Base-by-base conservation (phyloP, 2,797 vertebrate species). In the Enteromius afrohamiltoni region DNA sequence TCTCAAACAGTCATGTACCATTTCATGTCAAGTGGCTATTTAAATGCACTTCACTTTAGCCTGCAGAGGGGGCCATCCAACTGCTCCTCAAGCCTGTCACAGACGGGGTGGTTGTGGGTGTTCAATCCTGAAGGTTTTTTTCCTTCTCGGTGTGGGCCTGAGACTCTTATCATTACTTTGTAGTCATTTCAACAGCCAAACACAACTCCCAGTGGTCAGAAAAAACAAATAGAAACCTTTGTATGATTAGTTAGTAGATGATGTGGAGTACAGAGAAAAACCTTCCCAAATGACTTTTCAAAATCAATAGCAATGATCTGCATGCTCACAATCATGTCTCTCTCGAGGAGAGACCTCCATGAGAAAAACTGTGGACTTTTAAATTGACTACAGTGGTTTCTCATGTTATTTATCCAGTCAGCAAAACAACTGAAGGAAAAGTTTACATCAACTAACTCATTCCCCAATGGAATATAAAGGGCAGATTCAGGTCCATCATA, bases 1-100 rank as follows among this genome's bases (percentile, higher is more conserved):
- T 26, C 5, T 1, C 2, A 76, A 60, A 58, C 17, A 60, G 26
- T 8, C 14, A 23, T 40, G 4, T 64, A 42, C 11, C 1, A 49
- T 49, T 62, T 37, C 14, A n/a, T 37, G 5, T n/a, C 10, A 51
- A 68, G 29, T 5, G 16, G 64, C 21, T 67, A 37, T 13, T 3
- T 42, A 53, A 69, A 40, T 68, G 62, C 73, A 62, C 21, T 62
- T 14, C 9, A 29, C 45, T 78, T 58, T 11, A 55, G 17, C 82
- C 85, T 83, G 79, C 76, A 86, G 85, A 84, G 87, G 85, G 85
- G 55, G 70, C 85, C 65, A 77, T 83, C 37, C 49, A 87, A 70
- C 80, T 85, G 76, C 80, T 85, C 83, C 83, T 47, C 45, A 76
- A 75, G 42, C 16, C 42, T 13, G 14, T 23, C 29, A 17, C 8